A percentile compares a stretch with the other conserved stretches of the same genome.
Conservation (phyloP, 2,888 invertebrate genomes). For the Gnatocerus cornutus region DNA sequence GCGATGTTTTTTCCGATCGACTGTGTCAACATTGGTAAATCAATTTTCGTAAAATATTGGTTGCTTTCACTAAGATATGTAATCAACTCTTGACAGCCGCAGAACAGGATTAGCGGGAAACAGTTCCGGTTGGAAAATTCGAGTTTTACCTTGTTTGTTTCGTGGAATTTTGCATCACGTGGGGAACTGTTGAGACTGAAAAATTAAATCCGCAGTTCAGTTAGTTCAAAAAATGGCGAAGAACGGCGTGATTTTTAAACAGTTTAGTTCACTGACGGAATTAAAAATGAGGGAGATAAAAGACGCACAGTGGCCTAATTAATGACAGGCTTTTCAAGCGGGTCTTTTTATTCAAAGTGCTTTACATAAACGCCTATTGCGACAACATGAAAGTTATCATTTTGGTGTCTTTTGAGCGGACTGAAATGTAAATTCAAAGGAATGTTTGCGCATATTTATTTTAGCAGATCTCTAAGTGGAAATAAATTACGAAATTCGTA, state of each 20-base stretch:
- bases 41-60: neutral
- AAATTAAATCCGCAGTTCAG: too few species aligned
- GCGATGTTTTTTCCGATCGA: conserved; percentile 3
- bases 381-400: conserved; percentile 6
- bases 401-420: neutral
- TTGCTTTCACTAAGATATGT: neutral
- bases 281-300: neutral
- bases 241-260: too few species aligned
- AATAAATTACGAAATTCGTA: neutral
- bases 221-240: too few species aligned
- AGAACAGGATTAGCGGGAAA: too few species aligned
- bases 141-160: too few species aligned
- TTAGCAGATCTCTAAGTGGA: conserved; percentile 1
- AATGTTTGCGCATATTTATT: conserved; percentile 4
- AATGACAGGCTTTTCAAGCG: conserved; percentile 1
- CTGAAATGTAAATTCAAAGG: conserved; percentile 2
- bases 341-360: conserved; percentile 1
- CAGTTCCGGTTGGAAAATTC: too few species aligned
- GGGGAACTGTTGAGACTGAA: too few species aligned
- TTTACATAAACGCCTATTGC: conserved; percentile 9
- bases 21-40: neutral
- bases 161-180: too few species aligned
- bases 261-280: too few species aligned
- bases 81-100: too few species aligned
- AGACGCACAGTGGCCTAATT: neutral